phyloP scores from a whole-genome alignment of 1,140 invertebrate species.

The Philopotamus ludificatus region DNA sequence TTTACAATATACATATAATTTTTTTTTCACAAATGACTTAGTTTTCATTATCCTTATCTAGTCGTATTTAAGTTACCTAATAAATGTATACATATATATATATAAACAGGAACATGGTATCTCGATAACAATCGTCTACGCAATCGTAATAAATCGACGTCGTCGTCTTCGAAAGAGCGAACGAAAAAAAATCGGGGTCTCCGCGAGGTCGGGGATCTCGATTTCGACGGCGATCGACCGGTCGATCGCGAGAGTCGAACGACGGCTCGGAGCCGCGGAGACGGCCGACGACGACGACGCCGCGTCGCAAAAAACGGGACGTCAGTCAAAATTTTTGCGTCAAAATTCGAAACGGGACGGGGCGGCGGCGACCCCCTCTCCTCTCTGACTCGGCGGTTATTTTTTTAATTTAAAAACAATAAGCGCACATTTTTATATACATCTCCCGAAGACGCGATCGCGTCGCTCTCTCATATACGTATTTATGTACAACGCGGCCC shows the following conservation, averaged over 20 bases:
- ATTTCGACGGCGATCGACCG: background rate
- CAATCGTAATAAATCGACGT: conserved; percentile 19
- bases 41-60: conserved; percentile 41
- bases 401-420: conserved; percentile 33
- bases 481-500: no score
- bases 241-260: background rate
- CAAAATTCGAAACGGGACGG: conserved; percentile 17
- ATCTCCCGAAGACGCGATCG: background rate
- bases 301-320: conserved; percentile 30
- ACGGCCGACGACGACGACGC: no score
- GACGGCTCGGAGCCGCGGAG: no score
- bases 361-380: conserved; percentile 22
- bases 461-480: no score
- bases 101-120: conserved; percentile 42
- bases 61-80: conserved; percentile 38
- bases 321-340: conserved; percentile 35
- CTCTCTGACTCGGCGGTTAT: conserved; percentile 15
- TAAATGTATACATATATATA: conserved; percentile 37
- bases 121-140: conserved; percentile 35
- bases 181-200: background rate
- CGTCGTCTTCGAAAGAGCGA: conserved; percentile 32
- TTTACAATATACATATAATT: conserved; percentile 3
- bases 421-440: conserved; percentile 28
- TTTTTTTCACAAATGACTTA: conserved; percentile 42
- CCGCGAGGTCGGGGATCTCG: background rate